Conservation (phyloP, 1,140 invertebrate species). For the Drosophila subobscura region DNA sequence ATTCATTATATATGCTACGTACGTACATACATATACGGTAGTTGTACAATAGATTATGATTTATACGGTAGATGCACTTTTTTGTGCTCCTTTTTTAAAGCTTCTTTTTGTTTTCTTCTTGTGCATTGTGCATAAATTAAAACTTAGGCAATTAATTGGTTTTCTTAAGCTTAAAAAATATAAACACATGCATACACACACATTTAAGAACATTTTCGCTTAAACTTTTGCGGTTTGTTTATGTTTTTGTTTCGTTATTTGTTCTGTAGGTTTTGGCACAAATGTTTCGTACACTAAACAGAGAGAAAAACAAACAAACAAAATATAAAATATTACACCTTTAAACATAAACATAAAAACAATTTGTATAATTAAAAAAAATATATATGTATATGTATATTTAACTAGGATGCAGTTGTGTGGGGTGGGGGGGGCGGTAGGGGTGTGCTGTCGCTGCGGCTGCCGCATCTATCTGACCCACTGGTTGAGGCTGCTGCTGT, state of each 20-base stretch:
- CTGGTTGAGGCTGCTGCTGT: neutral
- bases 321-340: conserved; percentile 34
- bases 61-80: conserved; percentile 13
- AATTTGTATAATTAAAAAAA: conserved; percentile 35
- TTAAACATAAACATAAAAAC: conserved; percentile 27
- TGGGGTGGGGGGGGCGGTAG: conserved; percentile 4
- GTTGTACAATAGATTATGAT: conserved; percentile 7
- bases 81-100: conserved; percentile 27
- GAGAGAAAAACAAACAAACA: conserved; percentile 16
- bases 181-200: conserved; percentile 26
- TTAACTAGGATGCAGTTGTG: conserved; percentile 61
- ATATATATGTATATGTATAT: conserved; percentile 30
- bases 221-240: conserved; percentile 39
- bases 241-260: conserved; percentile 17
- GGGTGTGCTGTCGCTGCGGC: conserved; percentile 17
- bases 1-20: conserved; percentile 19
- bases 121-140: conserved; percentile 29
- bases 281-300: conserved; percentile 37
- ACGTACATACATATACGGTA: conserved; percentile 22
- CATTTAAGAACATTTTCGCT: conserved; percentile 29
- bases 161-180: conserved; percentile 3
- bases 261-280: conserved; percentile 57
- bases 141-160: conserved; percentile 10
- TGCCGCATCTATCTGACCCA: neutral
- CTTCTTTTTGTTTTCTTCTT: conserved; percentile 12